phyloP scores from a whole-genome alignment of 2,113 vertebrate genomes.

The Tenrec ecaudatus region DNA sequence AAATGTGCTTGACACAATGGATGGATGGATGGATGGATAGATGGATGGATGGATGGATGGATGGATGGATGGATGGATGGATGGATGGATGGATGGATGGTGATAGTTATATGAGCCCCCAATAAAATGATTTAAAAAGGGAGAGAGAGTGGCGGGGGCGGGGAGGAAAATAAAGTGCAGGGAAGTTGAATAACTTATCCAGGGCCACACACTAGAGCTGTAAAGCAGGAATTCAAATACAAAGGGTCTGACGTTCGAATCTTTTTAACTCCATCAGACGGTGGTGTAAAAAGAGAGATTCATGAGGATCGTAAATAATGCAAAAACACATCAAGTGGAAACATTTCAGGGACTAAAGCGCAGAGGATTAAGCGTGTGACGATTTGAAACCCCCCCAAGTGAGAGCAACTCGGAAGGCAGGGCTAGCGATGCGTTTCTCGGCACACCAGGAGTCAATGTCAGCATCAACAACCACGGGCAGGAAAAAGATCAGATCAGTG shows the following conservation, averaged over 20 bases:
- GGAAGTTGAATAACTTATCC: not conserved
- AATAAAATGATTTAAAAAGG: no score
- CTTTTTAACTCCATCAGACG: no score
- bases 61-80: no score
- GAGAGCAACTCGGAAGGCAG: no score
- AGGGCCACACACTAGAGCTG: not conserved
- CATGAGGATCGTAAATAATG: not conserved
- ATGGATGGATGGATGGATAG: no score
- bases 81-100: no score
- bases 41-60: no score
- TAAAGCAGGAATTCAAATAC: not conserved
- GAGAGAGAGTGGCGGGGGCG: no score
- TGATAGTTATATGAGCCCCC: no score
- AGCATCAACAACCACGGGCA: not conserved
- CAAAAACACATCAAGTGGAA: not conserved
- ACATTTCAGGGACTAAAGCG: not conserved
- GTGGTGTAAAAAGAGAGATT: not conserved
- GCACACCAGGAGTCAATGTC: not conserved
- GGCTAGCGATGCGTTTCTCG: no score
- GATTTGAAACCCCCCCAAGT: not conserved
- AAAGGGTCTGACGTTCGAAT: not conserved
- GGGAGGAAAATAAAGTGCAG: not conserved
- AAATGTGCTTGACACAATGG: no score
- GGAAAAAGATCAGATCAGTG: not conserved
- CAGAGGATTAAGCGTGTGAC: not conserved